A percentile compares a stretch with the other conserved stretches of the same genome.
phyloP scores from a whole-genome alignment of 2,888 invertebrate genomes.

The Opisthograptis luteolata region DNA sequence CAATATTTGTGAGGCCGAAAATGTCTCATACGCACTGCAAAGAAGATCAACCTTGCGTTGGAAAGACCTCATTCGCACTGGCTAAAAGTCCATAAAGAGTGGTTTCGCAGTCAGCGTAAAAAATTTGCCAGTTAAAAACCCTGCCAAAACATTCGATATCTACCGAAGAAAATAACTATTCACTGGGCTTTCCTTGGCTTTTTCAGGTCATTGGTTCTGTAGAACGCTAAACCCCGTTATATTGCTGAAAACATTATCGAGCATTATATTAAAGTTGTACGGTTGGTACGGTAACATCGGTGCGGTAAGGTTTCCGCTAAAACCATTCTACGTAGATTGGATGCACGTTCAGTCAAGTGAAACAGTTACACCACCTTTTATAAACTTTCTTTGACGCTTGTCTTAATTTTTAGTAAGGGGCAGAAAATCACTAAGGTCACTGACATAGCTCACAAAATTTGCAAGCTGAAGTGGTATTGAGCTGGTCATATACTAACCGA shows the following conservation, averaged over 20 bases:
- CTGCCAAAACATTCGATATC: slow-evolving; percentile 10
- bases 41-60: background rate
- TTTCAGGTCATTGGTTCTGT: slow-evolving; percentile 60
- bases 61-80: background rate
- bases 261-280: slow-evolving; percentile 27
- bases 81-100: background rate
- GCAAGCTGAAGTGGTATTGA: too few species aligned
- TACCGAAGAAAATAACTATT: slow-evolving; percentile 47
- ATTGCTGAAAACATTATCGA: slow-evolving; percentile 41
- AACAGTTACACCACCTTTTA: slow-evolving; percentile 32
- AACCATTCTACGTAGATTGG: slow-evolving; percentile 31
- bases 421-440: too few species aligned
- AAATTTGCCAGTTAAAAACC: background rate
- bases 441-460: too few species aligned
- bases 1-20: too few species aligned
- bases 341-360: slow-evolving; percentile 29
- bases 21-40: too few species aligned
- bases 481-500: too few species aligned
- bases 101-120: background rate
- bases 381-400: slow-evolving; percentile 19
- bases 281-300: slow-evolving; percentile 4
- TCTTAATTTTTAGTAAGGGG: slow-evolving; percentile 10
- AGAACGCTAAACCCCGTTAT: slow-evolving; percentile 46
- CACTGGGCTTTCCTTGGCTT: slow-evolving; percentile 41
- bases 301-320: background rate